Evolutionary conservation across 2,888 invertebrate species (phyloP).

Genomic region (Eupithecia dodoneata): DNA sequence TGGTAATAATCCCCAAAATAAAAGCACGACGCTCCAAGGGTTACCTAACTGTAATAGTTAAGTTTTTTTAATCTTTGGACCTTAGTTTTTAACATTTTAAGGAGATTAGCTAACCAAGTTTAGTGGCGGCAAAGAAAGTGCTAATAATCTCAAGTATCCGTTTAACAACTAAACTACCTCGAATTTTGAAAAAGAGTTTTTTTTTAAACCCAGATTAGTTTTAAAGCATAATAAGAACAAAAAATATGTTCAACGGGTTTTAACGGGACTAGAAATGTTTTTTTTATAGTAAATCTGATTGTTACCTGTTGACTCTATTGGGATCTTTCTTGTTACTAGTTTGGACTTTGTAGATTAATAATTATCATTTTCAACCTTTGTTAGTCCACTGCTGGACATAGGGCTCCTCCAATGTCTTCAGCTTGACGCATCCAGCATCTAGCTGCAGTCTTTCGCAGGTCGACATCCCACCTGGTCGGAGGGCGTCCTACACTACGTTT

Average conservation of each 20-base stretch:
- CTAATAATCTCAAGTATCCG: background rate
- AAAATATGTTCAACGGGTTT: background rate
- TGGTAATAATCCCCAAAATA: background rate
- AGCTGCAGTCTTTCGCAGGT: too few species aligned
- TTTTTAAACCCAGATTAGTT: background rate
- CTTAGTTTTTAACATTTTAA: background rate
- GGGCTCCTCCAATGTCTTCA: too few species aligned
- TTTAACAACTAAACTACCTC: background rate
- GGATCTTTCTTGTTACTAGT: too few species aligned
- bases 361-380: too few species aligned
- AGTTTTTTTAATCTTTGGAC: background rate
- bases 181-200: background rate
- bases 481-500: too few species aligned
- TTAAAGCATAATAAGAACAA: background rate
- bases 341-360: too few species aligned
- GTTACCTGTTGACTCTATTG: background rate
- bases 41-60: background rate
- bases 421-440: too few species aligned
- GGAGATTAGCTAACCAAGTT: background rate
- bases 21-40: background rate
- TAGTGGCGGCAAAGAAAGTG: background rate
- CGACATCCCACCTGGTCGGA: too few species aligned
- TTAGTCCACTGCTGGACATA: too few species aligned
- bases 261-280: background rate
- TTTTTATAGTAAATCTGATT: background rate